Base-by-base conservation (phyloP, 2,888 invertebrate species). In the Caenorhabditis japonica region DNA sequence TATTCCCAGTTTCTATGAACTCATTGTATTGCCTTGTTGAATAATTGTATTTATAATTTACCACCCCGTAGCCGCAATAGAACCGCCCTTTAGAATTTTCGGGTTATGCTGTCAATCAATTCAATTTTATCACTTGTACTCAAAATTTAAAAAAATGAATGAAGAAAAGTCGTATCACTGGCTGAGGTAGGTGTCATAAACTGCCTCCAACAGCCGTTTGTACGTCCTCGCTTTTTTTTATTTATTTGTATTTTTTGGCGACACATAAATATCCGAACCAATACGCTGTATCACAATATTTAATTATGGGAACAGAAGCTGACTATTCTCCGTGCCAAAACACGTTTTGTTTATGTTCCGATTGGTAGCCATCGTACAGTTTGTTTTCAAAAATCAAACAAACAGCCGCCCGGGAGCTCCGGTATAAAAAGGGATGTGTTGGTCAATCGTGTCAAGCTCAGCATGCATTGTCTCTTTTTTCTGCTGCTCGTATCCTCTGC, bases 191-290 rank as follows among this genome's bases (percentile, higher is more conserved):
- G 52, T 52, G 19, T 76, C 74, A 51, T 81, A 83, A 34, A 84
- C 71, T 4, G 80, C 80, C 17, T 75, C 69, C 13, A 80, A 44
- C 3, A 84, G 61, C 19, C 80, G 60, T 17, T 80, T 71, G 55
- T 81, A 84, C 0, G 84, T 83, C 27, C 83, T 60, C 17, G 83
- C 83, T n/a, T n/a, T n/a, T n/a, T n/a, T n/a, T n/a, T n/a, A n/a
- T n/a, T n/a, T n/a, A n/a, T n/a, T n/a, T n/a, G n/a, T n/a, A n/a
- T n/a, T n/a, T n/a, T n/a, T n/a, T n/a, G n/a, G n/a, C n/a, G n/a
- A n/a, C n/a, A n/a, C n/a, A n/a, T n/a, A n/a, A n/a, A n/a, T n/a
- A n/a, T n/a, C n/a, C n/a, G n/a, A n/a, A n/a, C n/a, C n/a, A n/a
- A n/a, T n/a, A n/a, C n/a, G n/a, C n/a, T n/a, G n/a, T n/a, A n/a